Percentiles rank a stretch among this genome's conserved stretches.
Conservation (phyloP, 1,140 invertebrate genomes). For the Schmidtea mediterranea region DNA sequence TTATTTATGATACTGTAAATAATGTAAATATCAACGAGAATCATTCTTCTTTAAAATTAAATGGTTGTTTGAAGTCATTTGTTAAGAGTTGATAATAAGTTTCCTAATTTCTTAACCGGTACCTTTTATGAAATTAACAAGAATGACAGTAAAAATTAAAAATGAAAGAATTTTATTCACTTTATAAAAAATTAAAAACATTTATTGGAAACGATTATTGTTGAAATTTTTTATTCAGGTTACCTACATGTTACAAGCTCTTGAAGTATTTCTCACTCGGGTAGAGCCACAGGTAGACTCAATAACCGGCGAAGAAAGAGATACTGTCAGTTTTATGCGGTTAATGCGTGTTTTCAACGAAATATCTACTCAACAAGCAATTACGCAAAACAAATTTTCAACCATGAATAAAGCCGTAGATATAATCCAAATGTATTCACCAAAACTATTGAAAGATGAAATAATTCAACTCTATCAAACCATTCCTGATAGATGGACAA, state of each 20-base stretch:
- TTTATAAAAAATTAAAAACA: too few relatives aligned
- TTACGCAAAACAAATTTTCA: conserved; percentile 25
- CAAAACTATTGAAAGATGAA: conserved; percentile 17
- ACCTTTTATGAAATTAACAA: too few relatives aligned
- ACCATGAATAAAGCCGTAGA: conserved; percentile 22
- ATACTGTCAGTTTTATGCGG: conserved; percentile 26
- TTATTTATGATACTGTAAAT: too few relatives aligned
- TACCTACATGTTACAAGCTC: conserved; percentile 17
- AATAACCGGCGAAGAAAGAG: conserved; percentile 25
- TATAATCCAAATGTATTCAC: conserved; percentile 23
- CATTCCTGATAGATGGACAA: conserved; percentile 20
- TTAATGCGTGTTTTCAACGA: conserved; percentile 28
- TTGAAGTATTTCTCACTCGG: conserved; percentile 22
- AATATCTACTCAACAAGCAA: conserved; percentile 23
- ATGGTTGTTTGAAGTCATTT: too few relatives aligned
- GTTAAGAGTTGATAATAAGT: too few relatives aligned
- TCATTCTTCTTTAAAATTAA: too few relatives aligned
- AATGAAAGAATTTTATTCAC: too few relatives aligned
- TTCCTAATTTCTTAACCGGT: too few relatives aligned
- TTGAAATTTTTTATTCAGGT: too few relatives aligned
- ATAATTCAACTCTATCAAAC: conserved; percentile 19
- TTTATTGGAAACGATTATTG: too few relatives aligned
- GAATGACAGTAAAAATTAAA: too few relatives aligned
- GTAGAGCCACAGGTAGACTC: conserved; percentile 26
- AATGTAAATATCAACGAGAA: too few relatives aligned